These are phyloP conservation scores for Lasioglossum oenotherae DNA, from an alignment of 2,888 invertebrate genomes.

Conservation along the genomic window DNA sequence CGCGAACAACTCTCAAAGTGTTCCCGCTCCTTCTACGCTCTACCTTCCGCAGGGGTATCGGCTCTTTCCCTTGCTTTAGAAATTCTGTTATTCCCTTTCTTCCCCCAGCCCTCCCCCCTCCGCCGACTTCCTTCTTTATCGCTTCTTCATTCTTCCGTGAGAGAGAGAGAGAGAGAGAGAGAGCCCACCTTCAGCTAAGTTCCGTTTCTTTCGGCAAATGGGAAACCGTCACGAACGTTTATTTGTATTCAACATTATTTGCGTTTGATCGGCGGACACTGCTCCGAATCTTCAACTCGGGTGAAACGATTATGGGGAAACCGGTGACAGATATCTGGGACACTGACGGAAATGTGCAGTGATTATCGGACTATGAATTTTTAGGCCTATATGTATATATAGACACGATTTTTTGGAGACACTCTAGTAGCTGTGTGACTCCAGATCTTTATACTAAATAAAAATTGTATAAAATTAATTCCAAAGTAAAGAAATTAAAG, in stretches of 20 bases:
- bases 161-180: conserved; percentile 40
- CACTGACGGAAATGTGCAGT: too few relatives aligned
- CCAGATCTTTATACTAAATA: too few relatives aligned
- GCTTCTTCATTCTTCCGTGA: conserved; percentile 59
- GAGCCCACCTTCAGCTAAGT: conserved; percentile 52
- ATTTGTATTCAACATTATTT: conserved; percentile 40
- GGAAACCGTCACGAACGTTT: conserved; percentile 51
- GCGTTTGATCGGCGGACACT: conserved; percentile 20
- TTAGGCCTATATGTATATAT: too few relatives aligned
- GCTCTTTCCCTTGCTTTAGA: conserved; percentile 74
- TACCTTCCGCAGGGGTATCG: conserved; percentile 47
- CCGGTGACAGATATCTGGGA: neutral
- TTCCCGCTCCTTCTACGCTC: conserved; percentile 66
- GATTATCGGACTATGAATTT: too few relatives aligned
- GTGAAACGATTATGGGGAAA: neutral
- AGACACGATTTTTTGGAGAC: too few relatives aligned
- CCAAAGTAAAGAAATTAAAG: too few relatives aligned
- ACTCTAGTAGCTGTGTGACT: too few relatives aligned
- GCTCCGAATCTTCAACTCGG: neutral
- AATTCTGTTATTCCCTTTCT: conserved; percentile 75
- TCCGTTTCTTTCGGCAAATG: conserved; percentile 58
- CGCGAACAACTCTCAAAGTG: conserved; percentile 81
- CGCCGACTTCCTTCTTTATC: conserved; percentile 44
- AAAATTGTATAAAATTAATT: too few relatives aligned
- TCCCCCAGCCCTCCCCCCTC: conserved; percentile 8